These are phyloP conservation scores for Listrodromus nycthemerus DNA, from an alignment of 2,888 invertebrate species.

Conservation along the genomic window DNA sequence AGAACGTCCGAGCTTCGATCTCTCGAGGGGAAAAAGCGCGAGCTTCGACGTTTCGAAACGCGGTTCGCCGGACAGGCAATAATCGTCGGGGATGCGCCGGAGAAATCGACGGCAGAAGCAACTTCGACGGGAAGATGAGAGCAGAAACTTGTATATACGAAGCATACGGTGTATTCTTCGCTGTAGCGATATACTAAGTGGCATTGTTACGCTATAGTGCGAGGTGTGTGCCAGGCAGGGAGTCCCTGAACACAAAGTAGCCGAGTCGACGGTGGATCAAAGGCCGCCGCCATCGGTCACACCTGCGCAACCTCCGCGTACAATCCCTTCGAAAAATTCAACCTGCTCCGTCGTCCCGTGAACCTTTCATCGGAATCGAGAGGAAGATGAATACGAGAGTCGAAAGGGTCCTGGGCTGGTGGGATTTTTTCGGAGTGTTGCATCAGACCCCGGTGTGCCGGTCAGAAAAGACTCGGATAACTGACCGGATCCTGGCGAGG, in stretches of 20 bases:
- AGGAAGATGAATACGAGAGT: background rate
- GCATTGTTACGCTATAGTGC: constrained; percentile 37
- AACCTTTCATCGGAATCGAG: background rate
- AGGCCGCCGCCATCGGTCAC: constrained; percentile 84
- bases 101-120: constrained; percentile 14
- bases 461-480: background rate
- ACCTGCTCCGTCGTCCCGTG: constrained; percentile 49
- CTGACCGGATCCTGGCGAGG: background rate
- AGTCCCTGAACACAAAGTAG: constrained; percentile 78
- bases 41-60: constrained; percentile 44
- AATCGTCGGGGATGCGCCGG: constrained; percentile 38
- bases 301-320: constrained; percentile 82
- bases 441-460: background rate
- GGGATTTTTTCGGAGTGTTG: constrained; percentile 28
- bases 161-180: background rate
- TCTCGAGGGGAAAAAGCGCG: constrained; percentile 26
- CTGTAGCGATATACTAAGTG: constrained; percentile 48
- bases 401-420: background rate
- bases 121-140: constrained; percentile 3
- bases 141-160: background rate
- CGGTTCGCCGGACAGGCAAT: constrained; percentile 38
- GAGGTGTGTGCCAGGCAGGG: constrained; percentile 34
- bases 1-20: constrained; percentile 29
- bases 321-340: constrained; percentile 79
- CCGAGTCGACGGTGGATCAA: constrained; percentile 82